Evolutionary conservation across 2,113 vertebrate species (phyloP), one percentile per base, ranked within the genome.

Genomic region (Malaclemys terrapin): DNA sequence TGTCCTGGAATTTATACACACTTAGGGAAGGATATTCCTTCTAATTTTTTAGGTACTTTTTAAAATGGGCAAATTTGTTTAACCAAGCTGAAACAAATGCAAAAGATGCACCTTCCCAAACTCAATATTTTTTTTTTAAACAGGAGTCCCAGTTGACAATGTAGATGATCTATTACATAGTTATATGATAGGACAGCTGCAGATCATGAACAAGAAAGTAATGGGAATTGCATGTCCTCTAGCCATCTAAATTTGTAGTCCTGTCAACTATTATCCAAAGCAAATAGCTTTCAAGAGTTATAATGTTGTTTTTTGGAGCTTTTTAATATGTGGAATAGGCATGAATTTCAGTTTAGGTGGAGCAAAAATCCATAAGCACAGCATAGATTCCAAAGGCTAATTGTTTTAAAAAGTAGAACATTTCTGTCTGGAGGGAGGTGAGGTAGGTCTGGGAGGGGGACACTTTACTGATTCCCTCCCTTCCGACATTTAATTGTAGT

Each of bases 321-420:
- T 87, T 95, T 84, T 25, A 82, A 85, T 91, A 88, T 12, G 7
- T 82, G 38, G 47, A 84, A 82, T 65, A 85, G 93, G 85, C 31
- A 50, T 52, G 50, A 93, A 75, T 97, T 95, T 82, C 53, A 90
- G 47, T 42, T 2, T 17, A 93, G 75, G 94, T 95, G 81, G 69
- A 79, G 84, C 53, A 96, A 87, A 96, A 95, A 90, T 8, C 45
- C 12, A 42, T 82, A 85, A 91, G n/a, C 53, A 53, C 6, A 52
- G 35, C 6, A 10, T 80, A 84, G 59, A 82, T 93, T 93, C 80
- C 52, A 90, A 91, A 89, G 78, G 29, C 76, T 91, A 89, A 87
- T 95, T 89, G 80, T 91, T 95, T 93, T 94, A 25, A 90, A 91
- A 96, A 87, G 92, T 97, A 94, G 87, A 89, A 49, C 27, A 24